Base-by-base conservation (phyloP, 2,113 vertebrate genomes). In the Pagrus major region DNA sequence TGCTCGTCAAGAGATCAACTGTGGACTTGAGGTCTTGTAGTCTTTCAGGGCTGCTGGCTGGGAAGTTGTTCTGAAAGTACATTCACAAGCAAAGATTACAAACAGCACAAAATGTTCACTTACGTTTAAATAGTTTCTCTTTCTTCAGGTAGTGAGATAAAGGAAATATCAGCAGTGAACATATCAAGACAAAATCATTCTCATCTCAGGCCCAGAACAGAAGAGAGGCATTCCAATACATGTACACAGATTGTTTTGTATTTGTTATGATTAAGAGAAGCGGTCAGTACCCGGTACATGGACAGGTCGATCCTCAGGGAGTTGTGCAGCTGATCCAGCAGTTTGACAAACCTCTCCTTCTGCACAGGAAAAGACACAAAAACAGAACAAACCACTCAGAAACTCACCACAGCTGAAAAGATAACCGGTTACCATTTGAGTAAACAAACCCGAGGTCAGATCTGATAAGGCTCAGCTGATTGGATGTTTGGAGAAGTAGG, bases 11-110 rank as follows among this genome's bases (percentile, higher is more conserved):
- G 51, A 99, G 96, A 93, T 99, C 98, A 80, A 99, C 98, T 0
- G 98, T 99, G 63, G 98, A 99, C 88, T 99, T 99, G 59, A 99
- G 96, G 83, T 99, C 98, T 92, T 99, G 98, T 39, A 99, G 94
- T 76, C 98, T 92, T 86, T 99, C 98, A 0, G 97, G 97, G 82
- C 97, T 99, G 92, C 98, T 99, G 90, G 98, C 98, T 25, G 98
- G 98, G 72, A 99, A 99, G 87, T 99, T 99, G 88, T 99, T 99
- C 98, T 99, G 87, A 77, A 76, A 81, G 60, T 15, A 80, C 6
- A 77, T 54, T 64, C 8, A 71, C 25, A 75, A 63, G 49, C n/a
- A 42, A 20, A 41, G 14, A 56, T 63, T n/a, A 83, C 10, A 54
- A 56, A 64, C 3, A 6, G 33, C 5, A 75, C n/a, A 59, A 80